Evolutionary conservation across 2,797 vertebrate genomes (phyloP), one percentile per base, ranked within the genome.

Genomic region (Fistularia tabacaria): DNA sequence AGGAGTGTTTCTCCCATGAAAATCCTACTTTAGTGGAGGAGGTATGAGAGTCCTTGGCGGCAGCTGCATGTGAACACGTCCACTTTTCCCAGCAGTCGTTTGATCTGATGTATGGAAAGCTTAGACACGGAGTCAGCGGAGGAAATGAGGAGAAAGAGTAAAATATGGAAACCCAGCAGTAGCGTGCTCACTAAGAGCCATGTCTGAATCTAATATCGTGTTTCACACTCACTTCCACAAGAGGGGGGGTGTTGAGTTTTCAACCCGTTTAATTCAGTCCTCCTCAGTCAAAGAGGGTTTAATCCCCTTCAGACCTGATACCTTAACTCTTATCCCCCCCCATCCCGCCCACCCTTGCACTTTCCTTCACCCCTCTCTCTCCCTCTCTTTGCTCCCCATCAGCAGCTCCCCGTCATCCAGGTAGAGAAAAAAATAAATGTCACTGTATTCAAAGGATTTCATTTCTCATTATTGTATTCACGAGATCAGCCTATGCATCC

Each of bases 221-320:
- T 76, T 82, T 84, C 78, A 80, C 60, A 55, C 62, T 43, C 6
- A 10, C 63, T 71, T 59, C 56, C 54, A 68, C 25, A 12, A 49
- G 64, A 62, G 51, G 38, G 38, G 46, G 38, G 54, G 54, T 67
- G 14, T 68, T 72, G 25, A 25, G 25, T 25, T 2, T 25, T 25
- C 71, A 61, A 66, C 46, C 57, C 65, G 64, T 71, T 64, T 79
- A 75, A 85, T 80, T 69, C 64, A 64, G 71, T 62, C 70, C 75
- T 76, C 64, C 69, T 82, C 61, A 53, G 61, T 75, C 73, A 64
- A 50, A 74, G 66, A 51, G 72, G 66, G 82, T 87, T 85, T 77
- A 74, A 88, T 87, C 74, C 69, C 60, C 49, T n/a, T 46, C 62
- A 79, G 71, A 73, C 59, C 62, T 54, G 64, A 82, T 62, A 71